phyloP scores from a whole-genome alignment of 2,888 invertebrate species.

The Ariolimax columbianus region DNA sequence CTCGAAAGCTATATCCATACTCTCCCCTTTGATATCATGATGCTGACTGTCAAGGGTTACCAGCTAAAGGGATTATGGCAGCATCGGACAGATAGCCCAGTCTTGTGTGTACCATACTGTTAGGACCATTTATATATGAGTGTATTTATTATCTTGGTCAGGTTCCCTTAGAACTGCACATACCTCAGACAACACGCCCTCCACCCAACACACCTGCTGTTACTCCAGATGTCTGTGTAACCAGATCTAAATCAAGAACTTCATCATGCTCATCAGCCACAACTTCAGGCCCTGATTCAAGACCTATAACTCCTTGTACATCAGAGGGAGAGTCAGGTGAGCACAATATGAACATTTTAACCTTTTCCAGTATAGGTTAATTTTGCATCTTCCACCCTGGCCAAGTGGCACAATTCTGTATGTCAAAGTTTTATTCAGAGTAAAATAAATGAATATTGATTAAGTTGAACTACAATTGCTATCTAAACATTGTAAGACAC shows the following conservation, averaged over 20 bases:
- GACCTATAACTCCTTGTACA: constrained; percentile 73
- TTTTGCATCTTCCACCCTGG: too few species aligned
- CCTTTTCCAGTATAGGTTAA: too few species aligned
- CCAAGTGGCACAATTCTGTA: too few species aligned
- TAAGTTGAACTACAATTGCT: too few species aligned
- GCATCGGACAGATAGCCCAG: too few species aligned
- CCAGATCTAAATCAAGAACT: constrained; percentile 59
- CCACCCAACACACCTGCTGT: constrained; percentile 60
- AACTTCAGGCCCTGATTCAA: constrained; percentile 77
- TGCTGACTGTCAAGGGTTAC: too few species aligned
- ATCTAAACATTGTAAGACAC: too few species aligned
- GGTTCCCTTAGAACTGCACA: constrained; percentile 34
- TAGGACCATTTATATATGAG: background rate
- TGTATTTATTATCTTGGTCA: background rate
- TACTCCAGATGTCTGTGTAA: constrained; percentile 74
- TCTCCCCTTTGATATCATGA: too few species aligned
- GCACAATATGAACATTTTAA: background rate
- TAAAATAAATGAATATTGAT: too few species aligned
- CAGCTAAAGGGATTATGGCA: too few species aligned
- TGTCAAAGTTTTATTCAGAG: too few species aligned
- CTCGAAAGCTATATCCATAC: too few species aligned
- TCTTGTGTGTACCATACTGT: background rate
- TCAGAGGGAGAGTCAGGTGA: constrained; percentile 62
- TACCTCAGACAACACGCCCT: constrained; percentile 40
- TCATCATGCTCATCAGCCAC: constrained; percentile 74